Conservation (phyloP, 2,888 invertebrate species). For the Volucella inflata region DNA sequence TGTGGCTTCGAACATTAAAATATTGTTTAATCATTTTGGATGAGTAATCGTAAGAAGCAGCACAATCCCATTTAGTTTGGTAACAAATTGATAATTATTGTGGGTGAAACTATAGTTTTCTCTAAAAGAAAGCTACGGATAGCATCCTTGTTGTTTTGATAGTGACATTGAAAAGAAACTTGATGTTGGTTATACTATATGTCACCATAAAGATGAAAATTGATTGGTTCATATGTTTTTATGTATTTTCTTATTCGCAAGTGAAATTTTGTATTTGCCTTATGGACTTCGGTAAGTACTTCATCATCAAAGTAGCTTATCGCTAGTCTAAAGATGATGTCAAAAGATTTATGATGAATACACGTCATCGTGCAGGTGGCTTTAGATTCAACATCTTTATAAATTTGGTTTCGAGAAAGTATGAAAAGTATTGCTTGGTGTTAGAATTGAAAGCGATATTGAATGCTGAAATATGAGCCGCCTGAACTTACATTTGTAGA, state of each 20-base stretch:
- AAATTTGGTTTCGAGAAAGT: no score
- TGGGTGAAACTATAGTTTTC: constrained; percentile 60
- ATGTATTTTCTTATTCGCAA: not conserved
- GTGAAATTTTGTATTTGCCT: constrained; percentile 11
- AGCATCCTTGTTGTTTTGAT: constrained; percentile 18
- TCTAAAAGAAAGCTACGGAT: constrained; percentile 35
- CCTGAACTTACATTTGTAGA: no score
- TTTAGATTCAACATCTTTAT: no score
- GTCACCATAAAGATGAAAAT: constrained; percentile 11
- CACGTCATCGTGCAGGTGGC: no score
- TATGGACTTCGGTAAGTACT: not conserved
- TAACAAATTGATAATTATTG: constrained; percentile 65
- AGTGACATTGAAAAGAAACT: constrained; percentile 38
- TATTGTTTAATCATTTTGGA: constrained; percentile 67
- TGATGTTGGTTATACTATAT: not conserved
- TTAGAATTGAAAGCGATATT: no score
- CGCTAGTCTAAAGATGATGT: no score
- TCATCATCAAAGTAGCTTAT: not conserved
- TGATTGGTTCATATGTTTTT: not conserved
- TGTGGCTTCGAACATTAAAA: constrained; percentile 48
- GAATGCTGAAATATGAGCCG: no score
- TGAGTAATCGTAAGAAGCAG: constrained; percentile 53
- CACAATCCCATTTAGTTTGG: constrained; percentile 59
- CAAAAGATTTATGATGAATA: no score
- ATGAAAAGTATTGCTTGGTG: no score